Base-by-base conservation (phyloP, 2,888 invertebrate species). In the Harpalus rubripes region DNA sequence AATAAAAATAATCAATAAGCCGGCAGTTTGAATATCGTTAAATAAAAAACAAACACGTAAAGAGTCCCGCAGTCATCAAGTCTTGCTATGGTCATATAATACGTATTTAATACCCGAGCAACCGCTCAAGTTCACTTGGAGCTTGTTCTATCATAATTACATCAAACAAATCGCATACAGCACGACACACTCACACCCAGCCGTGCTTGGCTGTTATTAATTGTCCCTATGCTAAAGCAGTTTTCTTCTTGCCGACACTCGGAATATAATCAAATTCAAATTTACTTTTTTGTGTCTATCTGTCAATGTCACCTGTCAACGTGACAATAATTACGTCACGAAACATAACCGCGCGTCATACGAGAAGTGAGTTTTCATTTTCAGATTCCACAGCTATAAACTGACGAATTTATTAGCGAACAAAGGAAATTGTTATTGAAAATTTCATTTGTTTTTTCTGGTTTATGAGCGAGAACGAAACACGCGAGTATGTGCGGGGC, bases 181-280 rank as follows among this genome's bases (percentile, higher is more conserved):
- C 83, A 83, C 83, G 83, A 83, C 61, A 83, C 52, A 58, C 52
- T 10, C 22, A 52, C 52, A 59, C 32, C 32, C 59, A 59, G 56
- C 56, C 56, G 0, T 0, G 15, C 44, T 26, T 59, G 26, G 16
- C 26, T 16, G 56, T 83, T 83, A 83, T 83, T 83, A 83, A 83
- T 83, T 83, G 83, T 44, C 80, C 39, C 26, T 16, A 52, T 52
- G 44, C 15, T 65, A 80, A 16, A 22, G 41, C 16, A 82, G 65
- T 65, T 81, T 82, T 83, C 74, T 82, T 52, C 68, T 59, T 32
- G 74, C 74, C 76, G 81, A 52, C 81, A 82, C 78, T 74, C 58
- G 72, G 72, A 85, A 83, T 83, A 85, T 86, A 86, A 86, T 86
- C 86, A 86, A 86, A 86, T 86, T 86, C 86, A 86, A 85, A 86